Base-by-base conservation (phyloP, 2,797 vertebrate species). In the Labroides dimidiatus region DNA sequence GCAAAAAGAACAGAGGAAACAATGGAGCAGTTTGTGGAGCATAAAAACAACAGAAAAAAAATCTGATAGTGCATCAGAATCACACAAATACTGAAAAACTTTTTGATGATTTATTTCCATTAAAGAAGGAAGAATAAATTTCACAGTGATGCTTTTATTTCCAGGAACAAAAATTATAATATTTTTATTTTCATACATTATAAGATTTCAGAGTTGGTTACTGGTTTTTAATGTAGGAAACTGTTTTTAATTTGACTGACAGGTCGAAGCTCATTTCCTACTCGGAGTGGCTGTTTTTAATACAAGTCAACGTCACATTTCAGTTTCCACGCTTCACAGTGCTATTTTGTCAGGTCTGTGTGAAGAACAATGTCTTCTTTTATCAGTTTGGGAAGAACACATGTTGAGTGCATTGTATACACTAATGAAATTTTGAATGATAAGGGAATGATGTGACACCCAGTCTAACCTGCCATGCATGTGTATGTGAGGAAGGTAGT, bases 401-500 rank as follows among this genome's bases (percentile, higher is more conserved):
- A 68, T 82, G 85, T 75, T 75, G 61, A 69, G 54, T 44, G 9
- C 53, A 75, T 54, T 82, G 84, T 75, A 70, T 44, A 37, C 15
- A 47, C 47, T 88, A 91, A 90, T 91, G 82, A 83, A 86, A 77
- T 33, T 68, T 51, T 63, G 60, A 56, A 68, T 58, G 85, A 90
- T 92, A 87, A 86, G 43, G 10, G 49, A 77, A 69, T 75, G 43
- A 70, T 69, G 60, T 84, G 80, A 83, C 75, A 79, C 65, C 37
- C 72, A 70, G 78, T 75, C 50, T 48, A 49, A 59, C 68, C 58
- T 78, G 60, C 65, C 66, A 44, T 76, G 37, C 59, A 1, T 33
- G 53, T 24, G 17, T 23, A 24, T 45, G 42, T 48, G 60, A 55
- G 39, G 33, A 41, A 44, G 42, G 39, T 15, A 42, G 54, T 47